Conservation (phyloP, 1,140 invertebrate genomes). For the Drosophila kanapiae region DNA sequence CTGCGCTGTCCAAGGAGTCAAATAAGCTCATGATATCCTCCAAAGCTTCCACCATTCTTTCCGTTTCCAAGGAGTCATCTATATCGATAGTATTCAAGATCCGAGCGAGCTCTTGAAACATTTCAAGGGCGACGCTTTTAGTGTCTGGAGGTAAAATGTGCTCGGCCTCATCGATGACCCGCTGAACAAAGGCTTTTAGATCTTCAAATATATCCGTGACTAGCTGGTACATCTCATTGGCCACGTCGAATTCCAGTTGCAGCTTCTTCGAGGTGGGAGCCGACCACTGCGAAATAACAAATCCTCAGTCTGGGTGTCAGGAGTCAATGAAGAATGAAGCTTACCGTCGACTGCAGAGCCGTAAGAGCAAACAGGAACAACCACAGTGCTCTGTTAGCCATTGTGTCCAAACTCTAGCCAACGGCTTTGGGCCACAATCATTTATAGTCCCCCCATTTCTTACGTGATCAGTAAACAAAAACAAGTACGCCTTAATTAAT, state of each 20-base stretch:
- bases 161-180: slow-evolving; percentile 38
- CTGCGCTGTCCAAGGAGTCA: neutral
- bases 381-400: slow-evolving; percentile 27
- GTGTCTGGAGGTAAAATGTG: slow-evolving; percentile 8
- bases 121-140: slow-evolving; percentile 10
- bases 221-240: slow-evolving; percentile 21
- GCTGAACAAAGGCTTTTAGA: slow-evolving; percentile 30
- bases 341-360: slow-evolving; percentile 44
- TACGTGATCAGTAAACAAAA: slow-evolving; percentile 23
- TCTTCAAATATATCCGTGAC: slow-evolving; percentile 10
- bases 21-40: neutral
- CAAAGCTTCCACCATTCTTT: neutral
- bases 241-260: slow-evolving; percentile 30
- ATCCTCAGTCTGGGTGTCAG: neutral
- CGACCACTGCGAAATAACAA: neutral
- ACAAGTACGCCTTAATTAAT: slow-evolving; percentile 8
- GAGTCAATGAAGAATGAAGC: neutral
- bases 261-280: slow-evolving; percentile 28
- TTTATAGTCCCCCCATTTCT: slow-evolving; percentile 29
- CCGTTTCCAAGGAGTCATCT: slow-evolving; percentile 39
- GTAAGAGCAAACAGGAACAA: slow-evolving; percentile 30
- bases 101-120: slow-evolving; percentile 18
- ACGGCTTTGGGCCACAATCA: neutral
- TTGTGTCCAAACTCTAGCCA: slow-evolving; percentile 12
- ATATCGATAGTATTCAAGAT: neutral